Percentiles rank a stretch among this genome's conserved stretches.
These are phyloP conservation scores for Nibea coibor DNA, from an alignment of 2,113 vertebrate species.

Conservation along the genomic window DNA sequence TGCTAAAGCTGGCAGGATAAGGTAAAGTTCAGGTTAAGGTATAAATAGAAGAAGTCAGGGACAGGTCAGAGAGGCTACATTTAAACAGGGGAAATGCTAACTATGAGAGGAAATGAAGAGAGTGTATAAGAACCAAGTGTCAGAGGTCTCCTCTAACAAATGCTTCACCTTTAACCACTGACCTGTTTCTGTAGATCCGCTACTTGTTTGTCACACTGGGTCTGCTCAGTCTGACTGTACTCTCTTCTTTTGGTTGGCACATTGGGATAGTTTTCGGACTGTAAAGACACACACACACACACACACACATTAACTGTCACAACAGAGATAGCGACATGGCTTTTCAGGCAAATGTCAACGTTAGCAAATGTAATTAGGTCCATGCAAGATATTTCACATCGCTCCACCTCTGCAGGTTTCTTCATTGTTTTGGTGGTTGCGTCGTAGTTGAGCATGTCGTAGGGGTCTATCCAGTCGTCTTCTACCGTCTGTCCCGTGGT, in stretches of 20 bases:
- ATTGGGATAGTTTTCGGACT: conserved; percentile 67
- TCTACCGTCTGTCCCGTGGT: conserved; percentile 16
- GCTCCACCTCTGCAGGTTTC: conserved; percentile 70
- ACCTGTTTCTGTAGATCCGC: conserved; percentile 69
- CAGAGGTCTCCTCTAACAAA: background rate
- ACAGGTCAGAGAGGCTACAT: too few species aligned
- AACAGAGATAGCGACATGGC: background rate
- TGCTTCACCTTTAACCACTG: background rate
- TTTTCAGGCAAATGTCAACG: background rate
- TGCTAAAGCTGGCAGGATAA: too few species aligned
- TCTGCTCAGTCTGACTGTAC: conserved; percentile 30
- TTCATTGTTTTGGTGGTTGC: conserved; percentile 72
- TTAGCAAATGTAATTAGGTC: background rate
- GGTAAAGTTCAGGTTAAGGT: too few species aligned
- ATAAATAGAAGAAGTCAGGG: too few species aligned
- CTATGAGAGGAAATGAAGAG: too few species aligned
- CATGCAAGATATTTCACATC: too few species aligned
- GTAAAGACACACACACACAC: background rate
- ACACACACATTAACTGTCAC: background rate
- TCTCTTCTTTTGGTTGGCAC: conserved; percentile 79
- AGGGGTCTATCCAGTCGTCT: conserved; percentile 78
- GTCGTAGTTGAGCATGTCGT: conserved; percentile 83
- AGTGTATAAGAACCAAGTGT: too few species aligned
- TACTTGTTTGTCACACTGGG: conserved; percentile 50
- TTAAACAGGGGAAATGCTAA: too few species aligned